These are phyloP conservation scores for Thymelicus lineola DNA, from an alignment of 2,888 invertebrate species.

Conservation along the genomic window DNA sequence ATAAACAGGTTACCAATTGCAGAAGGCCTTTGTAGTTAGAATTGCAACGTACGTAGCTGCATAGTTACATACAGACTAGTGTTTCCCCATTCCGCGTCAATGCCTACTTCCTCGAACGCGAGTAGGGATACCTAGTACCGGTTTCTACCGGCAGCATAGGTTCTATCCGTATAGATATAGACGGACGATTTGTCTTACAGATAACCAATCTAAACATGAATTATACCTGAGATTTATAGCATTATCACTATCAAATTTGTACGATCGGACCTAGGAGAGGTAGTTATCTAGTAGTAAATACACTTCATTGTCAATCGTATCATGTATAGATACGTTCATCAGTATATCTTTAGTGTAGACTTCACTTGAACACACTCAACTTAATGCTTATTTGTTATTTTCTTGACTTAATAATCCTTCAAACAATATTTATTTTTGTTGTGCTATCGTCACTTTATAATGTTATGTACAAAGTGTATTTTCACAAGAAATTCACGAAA, in stretches of 20 bases:
- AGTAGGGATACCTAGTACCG: constrained; percentile 59
- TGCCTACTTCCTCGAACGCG: constrained; percentile 60
- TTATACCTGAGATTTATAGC: constrained; percentile 37
- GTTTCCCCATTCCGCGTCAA: constrained; percentile 56
- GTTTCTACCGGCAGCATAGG: constrained; percentile 48
- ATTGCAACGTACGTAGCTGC: background rate
- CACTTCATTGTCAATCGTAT: constrained; percentile 12
- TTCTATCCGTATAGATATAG: constrained; percentile 53
- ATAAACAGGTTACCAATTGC: background rate
- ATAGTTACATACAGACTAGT: background rate
- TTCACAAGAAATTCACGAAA: too few species aligned
- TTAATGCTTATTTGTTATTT: too few species aligned
- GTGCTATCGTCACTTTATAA: too few species aligned
- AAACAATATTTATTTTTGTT: too few species aligned
- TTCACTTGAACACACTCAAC: too few species aligned
- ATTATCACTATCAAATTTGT: constrained; percentile 33
- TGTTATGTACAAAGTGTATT: too few species aligned
- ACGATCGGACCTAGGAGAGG: constrained; percentile 18
- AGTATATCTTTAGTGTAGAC: too few species aligned
- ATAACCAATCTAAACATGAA: constrained; percentile 58
- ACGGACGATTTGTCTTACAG: constrained; percentile 67
- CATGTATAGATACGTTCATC: background rate
- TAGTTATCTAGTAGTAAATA: background rate
- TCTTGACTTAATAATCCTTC: too few species aligned
- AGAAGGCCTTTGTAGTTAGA: constrained; percentile 4